Conservation (phyloP, 2,888 invertebrate species). For the Lampropteryx suffumata region DNA sequence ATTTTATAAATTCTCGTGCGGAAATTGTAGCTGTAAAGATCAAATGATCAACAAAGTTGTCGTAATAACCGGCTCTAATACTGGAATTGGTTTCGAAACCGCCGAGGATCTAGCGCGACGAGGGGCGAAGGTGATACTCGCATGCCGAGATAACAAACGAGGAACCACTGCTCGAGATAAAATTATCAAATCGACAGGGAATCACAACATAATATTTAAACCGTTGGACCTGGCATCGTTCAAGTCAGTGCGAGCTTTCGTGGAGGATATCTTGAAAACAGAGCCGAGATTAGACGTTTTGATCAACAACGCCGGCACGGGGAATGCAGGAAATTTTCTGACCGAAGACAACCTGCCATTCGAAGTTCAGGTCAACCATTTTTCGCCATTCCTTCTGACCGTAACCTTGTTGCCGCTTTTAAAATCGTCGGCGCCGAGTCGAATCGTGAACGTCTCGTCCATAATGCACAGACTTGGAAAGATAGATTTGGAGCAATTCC, state of each 20-base stretch:
- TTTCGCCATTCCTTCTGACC: slow-evolving; percentile 94
- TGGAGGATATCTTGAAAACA: slow-evolving; percentile 86
- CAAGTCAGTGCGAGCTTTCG: slow-evolving; percentile 89
- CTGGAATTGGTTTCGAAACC: slow-evolving; percentile 58
- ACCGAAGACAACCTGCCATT: slow-evolving; percentile 91
- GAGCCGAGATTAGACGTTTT: slow-evolving; percentile 88
- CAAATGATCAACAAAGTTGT: slow-evolving; percentile 53
- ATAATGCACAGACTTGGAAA: slow-evolving; percentile 86
- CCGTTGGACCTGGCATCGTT: slow-evolving; percentile 88
- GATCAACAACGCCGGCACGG: slow-evolving; percentile 93
- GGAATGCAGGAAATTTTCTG: slow-evolving; percentile 83
- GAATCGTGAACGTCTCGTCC: slow-evolving; percentile 90
- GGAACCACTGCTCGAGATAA: slow-evolving; percentile 74
- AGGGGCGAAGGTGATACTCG: slow-evolving; percentile 79
- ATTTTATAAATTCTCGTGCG: slow-evolving; percentile 39
- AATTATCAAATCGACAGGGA: slow-evolving; percentile 84
- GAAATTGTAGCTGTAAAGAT: slow-evolving; percentile 37
- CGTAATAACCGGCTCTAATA: slow-evolving; percentile 58
- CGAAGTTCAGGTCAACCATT: slow-evolving; percentile 94
- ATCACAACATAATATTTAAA: slow-evolving; percentile 85
- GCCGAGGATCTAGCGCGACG: slow-evolving; percentile 65
- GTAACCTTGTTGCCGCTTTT: slow-evolving; percentile 90
- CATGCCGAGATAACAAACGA: slow-evolving; percentile 67
- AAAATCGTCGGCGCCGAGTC: slow-evolving; percentile 86
- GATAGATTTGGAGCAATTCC: slow-evolving; percentile 85